Conservation (phyloP, 1,140 invertebrate genomes). For the Ceratitis capitata region DNA sequence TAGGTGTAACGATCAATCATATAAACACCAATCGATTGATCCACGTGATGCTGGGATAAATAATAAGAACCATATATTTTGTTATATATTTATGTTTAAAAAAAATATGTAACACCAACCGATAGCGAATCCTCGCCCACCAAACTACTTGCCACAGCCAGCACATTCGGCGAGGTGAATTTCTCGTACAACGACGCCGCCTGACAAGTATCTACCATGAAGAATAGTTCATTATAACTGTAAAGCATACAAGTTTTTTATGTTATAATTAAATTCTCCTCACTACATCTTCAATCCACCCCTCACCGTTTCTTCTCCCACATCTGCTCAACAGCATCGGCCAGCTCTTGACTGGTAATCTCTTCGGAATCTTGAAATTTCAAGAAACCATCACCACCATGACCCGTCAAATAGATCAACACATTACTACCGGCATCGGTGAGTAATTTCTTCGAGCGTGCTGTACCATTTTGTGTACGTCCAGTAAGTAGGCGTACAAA, state of each 20-base stretch:
- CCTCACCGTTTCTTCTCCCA: conserved; percentile 95
- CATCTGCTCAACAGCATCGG: conserved; percentile 99
- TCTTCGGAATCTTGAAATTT: conserved; percentile 99
- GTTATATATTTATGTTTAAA: neutral
- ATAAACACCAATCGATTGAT: conserved; percentile 97
- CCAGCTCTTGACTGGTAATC: conserved; percentile 98
- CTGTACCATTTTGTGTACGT: conserved; percentile 87
- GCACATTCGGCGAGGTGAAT: conserved; percentile 98
- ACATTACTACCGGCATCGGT: conserved; percentile 98
- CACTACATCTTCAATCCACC: neutral
- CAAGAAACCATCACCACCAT: conserved; percentile 98
- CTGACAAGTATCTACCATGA: conserved; percentile 99
- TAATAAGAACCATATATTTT: neutral
- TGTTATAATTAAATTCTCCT: too few relatives aligned
- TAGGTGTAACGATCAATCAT: conserved; percentile 99
- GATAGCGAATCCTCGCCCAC: conserved; percentile 98
- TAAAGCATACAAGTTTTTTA: conserved; percentile 52
- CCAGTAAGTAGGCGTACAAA: conserved; percentile 97
- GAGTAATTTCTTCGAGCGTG: conserved; percentile 92
- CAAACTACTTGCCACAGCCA: conserved; percentile 95
- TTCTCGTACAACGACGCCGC: conserved; percentile 98
- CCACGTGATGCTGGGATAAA: conserved; percentile 89
- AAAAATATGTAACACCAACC: conserved; percentile 69
- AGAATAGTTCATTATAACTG: conserved; percentile 97
- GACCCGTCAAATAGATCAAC: conserved; percentile 95